phyloP scores from a whole-genome alignment of 2,797 vertebrate species.

The Pipistrellus pipistrellus region DNA sequence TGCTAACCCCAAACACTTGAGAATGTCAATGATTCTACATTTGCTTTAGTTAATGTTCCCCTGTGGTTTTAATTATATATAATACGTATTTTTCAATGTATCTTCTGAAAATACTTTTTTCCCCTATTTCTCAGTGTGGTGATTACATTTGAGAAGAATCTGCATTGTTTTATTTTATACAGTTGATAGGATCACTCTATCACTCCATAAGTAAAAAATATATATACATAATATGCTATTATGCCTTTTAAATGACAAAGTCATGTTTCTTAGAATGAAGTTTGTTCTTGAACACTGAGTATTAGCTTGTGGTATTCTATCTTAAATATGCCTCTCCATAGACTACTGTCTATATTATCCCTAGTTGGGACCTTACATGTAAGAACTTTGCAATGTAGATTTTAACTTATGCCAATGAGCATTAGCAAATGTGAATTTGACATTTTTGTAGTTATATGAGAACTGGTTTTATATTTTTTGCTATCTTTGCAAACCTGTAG shows the following conservation, averaged over 20 bases:
- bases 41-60: neutral
- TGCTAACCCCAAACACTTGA: neutral
- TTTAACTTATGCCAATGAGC: neutral
- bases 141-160: neutral
- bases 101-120: neutral
- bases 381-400: neutral
- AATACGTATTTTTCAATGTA: neutral
- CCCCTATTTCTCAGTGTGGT: neutral
- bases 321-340: neutral
- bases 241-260: conserved; percentile 15
- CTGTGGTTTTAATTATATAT: neutral
- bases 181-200: neutral
- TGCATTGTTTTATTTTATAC: neutral
- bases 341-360: neutral
- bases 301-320: neutral
- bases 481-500: conserved; percentile 15
- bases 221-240: neutral
- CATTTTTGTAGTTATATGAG: neutral
- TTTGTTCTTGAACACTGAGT: neutral
- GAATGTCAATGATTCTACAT: neutral
- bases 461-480: neutral
- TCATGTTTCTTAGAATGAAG: neutral
- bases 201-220: neutral
- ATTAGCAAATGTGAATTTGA: neutral
- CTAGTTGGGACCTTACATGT: neutral